Conservation (phyloP, 1,140 invertebrate species). For the Lucilia cuprina region DNA sequence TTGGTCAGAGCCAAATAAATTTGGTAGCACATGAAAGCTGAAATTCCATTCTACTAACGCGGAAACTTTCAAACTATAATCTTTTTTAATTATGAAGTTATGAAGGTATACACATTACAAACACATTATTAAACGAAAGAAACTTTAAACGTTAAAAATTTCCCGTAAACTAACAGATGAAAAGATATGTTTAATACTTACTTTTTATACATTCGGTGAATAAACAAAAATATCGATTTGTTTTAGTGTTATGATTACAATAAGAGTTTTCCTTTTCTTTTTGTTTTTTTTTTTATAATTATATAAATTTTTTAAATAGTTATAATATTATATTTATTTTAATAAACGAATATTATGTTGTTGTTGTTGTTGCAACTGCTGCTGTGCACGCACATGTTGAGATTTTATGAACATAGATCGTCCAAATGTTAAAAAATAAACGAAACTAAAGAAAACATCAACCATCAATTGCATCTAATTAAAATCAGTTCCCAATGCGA, state of each 20-base stretch:
- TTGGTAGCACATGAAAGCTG: no score
- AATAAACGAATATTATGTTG: slow-evolving; percentile 61
- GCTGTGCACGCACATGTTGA: slow-evolving; percentile 30
- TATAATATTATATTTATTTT: slow-evolving; percentile 49
- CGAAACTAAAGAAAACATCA: background rate
- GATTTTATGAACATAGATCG: background rate
- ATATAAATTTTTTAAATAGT: slow-evolving; percentile 61
- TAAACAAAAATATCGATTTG: slow-evolving; percentile 41
- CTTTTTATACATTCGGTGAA: background rate
- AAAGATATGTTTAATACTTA: no score
- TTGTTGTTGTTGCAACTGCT: slow-evolving; percentile 33
- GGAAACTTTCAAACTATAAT: no score
- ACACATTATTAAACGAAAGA: no score
- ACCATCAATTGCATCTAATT: background rate
- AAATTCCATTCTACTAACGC: no score
- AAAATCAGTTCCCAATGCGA: background rate
- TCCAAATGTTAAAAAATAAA: background rate
- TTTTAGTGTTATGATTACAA: slow-evolving; percentile 57
- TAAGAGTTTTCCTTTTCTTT: slow-evolving; percentile 55
- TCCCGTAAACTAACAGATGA: no score
- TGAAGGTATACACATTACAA: no score
- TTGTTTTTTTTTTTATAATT: slow-evolving; percentile 57
- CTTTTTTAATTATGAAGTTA: no score
- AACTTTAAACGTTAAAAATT: no score
- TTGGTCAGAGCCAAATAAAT: no score